A percentile compares a stretch with the other conserved stretches of the same genome.
Conservation (phyloP, 1,140 invertebrate species). For the Druon quercuslanigerum region DNA sequence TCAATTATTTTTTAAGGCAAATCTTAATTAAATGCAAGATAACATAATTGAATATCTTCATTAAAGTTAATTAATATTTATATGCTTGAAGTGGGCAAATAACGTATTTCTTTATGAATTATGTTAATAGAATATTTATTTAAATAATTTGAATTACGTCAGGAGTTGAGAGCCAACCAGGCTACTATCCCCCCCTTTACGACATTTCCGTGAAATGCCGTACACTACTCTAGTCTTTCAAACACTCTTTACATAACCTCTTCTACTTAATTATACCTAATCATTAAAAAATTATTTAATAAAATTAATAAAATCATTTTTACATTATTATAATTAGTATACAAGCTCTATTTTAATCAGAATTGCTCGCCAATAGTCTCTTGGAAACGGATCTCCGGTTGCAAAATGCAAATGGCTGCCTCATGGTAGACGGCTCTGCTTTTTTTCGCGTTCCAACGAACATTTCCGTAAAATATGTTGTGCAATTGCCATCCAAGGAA, state of each 20-base stretch:
- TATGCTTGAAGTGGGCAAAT: background rate
- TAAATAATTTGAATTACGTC: too few relatives aligned
- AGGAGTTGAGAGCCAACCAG: too few relatives aligned
- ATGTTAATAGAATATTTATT: background rate
- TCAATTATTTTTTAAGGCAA: too few relatives aligned
- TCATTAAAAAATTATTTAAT: background rate
- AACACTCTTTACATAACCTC: background rate
- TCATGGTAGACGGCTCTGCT: conserved; percentile 42
- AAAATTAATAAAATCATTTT: background rate
- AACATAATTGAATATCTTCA: background rate
- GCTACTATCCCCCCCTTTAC: background rate
- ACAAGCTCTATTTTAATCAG: background rate
- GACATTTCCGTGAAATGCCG: background rate
- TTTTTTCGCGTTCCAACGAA: conserved; percentile 47
- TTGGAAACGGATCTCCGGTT: background rate
- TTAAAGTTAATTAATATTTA: background rate
- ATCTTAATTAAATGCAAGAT: background rate
- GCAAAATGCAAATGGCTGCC: conserved; percentile 61
- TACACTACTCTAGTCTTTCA: conserved; percentile 18
- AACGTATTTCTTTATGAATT: background rate
- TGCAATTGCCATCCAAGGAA: conserved; percentile 34
- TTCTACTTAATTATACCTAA: background rate
- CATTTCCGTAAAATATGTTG: conserved; percentile 41
- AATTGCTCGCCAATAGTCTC: too few relatives aligned
- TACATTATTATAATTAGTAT: too few relatives aligned